Evolutionary conservation across 2,888 invertebrate genomes (phyloP).

Genomic region (Operophtera brumata): DNA sequence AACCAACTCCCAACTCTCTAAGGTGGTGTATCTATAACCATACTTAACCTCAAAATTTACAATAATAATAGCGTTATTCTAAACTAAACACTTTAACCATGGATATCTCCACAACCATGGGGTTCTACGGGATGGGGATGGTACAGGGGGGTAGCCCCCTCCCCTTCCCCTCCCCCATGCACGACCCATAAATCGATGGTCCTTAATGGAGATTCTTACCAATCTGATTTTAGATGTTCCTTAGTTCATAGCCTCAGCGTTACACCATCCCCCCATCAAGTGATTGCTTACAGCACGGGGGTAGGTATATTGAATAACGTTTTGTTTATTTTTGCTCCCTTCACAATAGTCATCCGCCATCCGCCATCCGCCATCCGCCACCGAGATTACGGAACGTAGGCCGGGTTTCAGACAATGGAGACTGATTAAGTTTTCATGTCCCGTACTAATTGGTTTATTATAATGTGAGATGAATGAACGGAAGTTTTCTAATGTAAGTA

Average conservation of each 20-base stretch:
- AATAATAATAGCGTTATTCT: no score
- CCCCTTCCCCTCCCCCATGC: no score
- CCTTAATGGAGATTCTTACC: no score
- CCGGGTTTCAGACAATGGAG: constrained; percentile 26
- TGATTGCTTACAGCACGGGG: constrained; percentile 70
- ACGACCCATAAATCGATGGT: no score
- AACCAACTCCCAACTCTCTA: no score
- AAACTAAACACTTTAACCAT: no score
- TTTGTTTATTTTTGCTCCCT: constrained; percentile 70
- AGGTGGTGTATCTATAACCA: no score
- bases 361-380: constrained; percentile 18
- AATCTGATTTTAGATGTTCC: constrained; percentile 6
- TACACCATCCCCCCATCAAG: constrained; percentile 50
- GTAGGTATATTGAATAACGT: constrained; percentile 74
- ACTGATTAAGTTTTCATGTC: constrained; percentile 35
- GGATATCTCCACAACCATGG: no score
- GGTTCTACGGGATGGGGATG: no score
- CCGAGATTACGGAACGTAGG: constrained; percentile 32
- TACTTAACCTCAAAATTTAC: no score
- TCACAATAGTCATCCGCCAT: constrained; percentile 44
- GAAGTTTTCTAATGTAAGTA: constrained; percentile 7
- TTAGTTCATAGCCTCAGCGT: constrained; percentile 41
- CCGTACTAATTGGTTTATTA: constrained; percentile 33
- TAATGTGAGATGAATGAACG: constrained; percentile 15
- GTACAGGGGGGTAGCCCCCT: no score